These are phyloP conservation scores for Takifugu flavidus DNA, from an alignment of 2,113 vertebrate species.

Conservation along the genomic window DNA sequence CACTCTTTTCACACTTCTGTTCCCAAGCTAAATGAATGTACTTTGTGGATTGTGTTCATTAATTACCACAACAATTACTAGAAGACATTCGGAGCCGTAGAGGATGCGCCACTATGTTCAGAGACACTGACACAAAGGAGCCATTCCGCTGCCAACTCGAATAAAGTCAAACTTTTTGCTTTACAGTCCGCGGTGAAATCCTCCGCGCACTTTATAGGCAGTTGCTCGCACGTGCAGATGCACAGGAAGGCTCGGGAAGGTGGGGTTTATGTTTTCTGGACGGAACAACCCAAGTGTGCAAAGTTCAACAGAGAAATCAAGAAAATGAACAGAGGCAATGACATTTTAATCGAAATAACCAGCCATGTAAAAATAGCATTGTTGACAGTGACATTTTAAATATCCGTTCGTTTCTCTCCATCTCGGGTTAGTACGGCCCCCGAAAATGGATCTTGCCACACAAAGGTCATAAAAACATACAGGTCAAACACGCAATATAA, in stretches of 20 bases:
- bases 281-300: constrained; percentile 76
- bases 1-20: constrained; percentile 22
- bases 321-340: constrained; percentile 74
- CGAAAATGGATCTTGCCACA: not conserved
- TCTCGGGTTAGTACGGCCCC: constrained; percentile 4
- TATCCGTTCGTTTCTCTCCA: constrained; percentile 48
- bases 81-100: constrained; percentile 36
- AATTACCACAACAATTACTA: constrained; percentile 35
- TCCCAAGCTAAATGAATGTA: constrained; percentile 27
- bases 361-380: constrained; percentile 63
- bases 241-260: constrained; percentile 40
- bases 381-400: constrained; percentile 67
- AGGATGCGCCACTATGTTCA: too few relatives aligned
- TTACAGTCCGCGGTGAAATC: too few relatives aligned
- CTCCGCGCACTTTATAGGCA: too few relatives aligned
- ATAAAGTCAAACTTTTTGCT: too few relatives aligned
- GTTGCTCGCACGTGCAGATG: constrained; percentile 15
- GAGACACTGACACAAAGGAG: constrained; percentile 15
- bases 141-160: not conserved
- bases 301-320: constrained; percentile 79
- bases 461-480: constrained; percentile 57
- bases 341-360: constrained; percentile 74
- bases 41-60: constrained; percentile 45
- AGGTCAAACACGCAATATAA: not conserved
- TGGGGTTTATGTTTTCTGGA: constrained; percentile 71